Evolutionary conservation across 37 sponge, comb jelly and placozoan genomes (phyloP), one percentile per base, ranked within the genome.

Genomic region (Oscarella lobularis): DNA sequence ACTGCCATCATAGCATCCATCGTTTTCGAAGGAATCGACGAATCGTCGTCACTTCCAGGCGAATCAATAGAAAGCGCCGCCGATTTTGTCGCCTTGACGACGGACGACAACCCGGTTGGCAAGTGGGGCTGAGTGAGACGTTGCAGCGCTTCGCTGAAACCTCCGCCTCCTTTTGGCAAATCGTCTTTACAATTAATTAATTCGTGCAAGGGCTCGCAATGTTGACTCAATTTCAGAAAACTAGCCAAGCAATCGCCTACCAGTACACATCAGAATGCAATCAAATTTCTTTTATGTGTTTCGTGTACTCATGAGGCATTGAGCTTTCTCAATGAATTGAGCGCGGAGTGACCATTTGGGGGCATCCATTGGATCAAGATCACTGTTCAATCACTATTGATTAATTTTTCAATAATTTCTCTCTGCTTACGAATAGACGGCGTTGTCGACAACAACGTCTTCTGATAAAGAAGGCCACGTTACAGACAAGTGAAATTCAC

Each of bases 391-490:
- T 27, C 9, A 48, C 9, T 48, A 48, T 48, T 48, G 20, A 48
- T 27, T 48, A 20, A 48, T 48, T 48, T 48, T 9, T 48, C 20
- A 34, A 36, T 35, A 20, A 20, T 33, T 36, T 27, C 37, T n/a
- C 35, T 40, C 3, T 3, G 29, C 81, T 77, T 78, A 89, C 89
- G 74, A 74, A 40, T 88, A 81, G 38, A 74, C 14, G 6, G 55
- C 71, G 20, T 71, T 88, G 72, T 92, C 90, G 0, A 85, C 74
- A 2, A 92, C 81, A 29, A 80, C 39, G 70, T 87, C 86, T 41
- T 92, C 92, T 37, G 86, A 83, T 14, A 92, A 60, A 33, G 82
- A 72, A 30, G 90, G 90, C 92, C 92, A 92, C 32, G 86, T 41
- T 0, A 86, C 74, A 33, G 90, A 82, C 36, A 92, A 60, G 31